These are phyloP conservation scores for Plecturocebus donacophilus DNA, from an alignment of 2,113 vertebrate species.

Conservation along the genomic window DNA sequence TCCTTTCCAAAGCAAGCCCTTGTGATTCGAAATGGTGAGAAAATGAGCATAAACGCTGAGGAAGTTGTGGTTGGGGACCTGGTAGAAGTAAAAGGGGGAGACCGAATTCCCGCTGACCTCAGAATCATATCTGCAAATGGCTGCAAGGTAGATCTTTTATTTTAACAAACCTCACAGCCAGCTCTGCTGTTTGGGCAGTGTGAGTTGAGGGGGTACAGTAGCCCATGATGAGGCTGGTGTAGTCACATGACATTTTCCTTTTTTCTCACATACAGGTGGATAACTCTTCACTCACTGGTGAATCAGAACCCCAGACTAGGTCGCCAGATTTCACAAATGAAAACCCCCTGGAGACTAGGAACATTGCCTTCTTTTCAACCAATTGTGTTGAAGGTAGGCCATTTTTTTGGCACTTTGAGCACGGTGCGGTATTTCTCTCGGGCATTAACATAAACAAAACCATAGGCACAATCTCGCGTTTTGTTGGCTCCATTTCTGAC, in stretches of 20 bases:
- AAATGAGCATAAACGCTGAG: constrained; percentile 95
- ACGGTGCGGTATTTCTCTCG: rapidly evolving
- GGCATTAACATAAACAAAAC: rapidly evolving
- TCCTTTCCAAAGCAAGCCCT: constrained; percentile 92
- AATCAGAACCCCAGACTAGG: constrained; percentile 89
- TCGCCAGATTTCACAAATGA: constrained; percentile 90
- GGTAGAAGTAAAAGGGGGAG: constrained; percentile 97
- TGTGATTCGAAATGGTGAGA: constrained; percentile 96
- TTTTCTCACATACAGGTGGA: constrained; percentile 88
- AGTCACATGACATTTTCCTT: rapidly evolving
- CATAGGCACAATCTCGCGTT: rapidly evolving
- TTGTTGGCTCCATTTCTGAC: not conserved
- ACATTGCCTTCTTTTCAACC: constrained; percentile 91
- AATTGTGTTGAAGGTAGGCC: constrained; percentile 90
- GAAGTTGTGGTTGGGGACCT: constrained; percentile 95
- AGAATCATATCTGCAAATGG: constrained; percentile 96
- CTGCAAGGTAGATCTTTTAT: constrained; percentile 89
- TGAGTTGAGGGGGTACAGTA: rapidly evolving
- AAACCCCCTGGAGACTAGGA: constrained; percentile 88
- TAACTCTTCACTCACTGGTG: constrained; percentile 95
- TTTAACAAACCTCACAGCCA: not conserved
- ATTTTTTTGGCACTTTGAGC: not conserved
- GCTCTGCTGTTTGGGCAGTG: not conserved
- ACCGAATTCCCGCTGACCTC: constrained; percentile 96
- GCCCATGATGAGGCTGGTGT: rapidly evolving